These are phyloP conservation scores for Aphaenogaster ashmeadi DNA, from an alignment of 1,140 invertebrate genomes.

Conservation along the genomic window DNA sequence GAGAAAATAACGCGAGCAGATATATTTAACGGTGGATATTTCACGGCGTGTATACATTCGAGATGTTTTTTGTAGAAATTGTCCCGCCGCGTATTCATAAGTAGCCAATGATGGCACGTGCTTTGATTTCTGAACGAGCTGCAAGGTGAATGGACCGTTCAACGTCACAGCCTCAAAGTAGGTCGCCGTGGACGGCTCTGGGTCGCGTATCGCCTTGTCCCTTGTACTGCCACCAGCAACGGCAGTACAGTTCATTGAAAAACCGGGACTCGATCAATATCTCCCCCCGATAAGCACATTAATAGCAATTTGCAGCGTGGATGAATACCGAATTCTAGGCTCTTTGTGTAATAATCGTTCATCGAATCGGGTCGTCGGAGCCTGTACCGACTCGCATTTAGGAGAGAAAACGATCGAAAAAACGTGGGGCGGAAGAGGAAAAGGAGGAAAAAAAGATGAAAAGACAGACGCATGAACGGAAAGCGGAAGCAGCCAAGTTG, in stretches of 20 bases:
- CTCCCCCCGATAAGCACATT: constrained; percentile 8
- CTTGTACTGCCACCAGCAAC: constrained; percentile 27
- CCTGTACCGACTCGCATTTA: background rate
- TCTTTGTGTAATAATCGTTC: background rate
- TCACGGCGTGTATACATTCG: background rate
- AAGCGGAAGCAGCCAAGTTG: constrained; percentile 75
- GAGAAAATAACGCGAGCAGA: background rate
- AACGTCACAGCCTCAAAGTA: constrained; percentile 76
- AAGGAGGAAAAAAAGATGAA: background rate
- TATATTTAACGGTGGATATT: background rate
- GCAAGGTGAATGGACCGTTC: constrained; percentile 81
- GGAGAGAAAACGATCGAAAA: background rate
- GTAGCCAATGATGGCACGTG: constrained; percentile 39
- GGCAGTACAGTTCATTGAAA: constrained; percentile 70
- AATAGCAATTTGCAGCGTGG: constrained; percentile 19
- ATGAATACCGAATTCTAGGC: background rate
- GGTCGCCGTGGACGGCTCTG: constrained; percentile 73
- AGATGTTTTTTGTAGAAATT: constrained; percentile 10
- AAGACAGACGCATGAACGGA: constrained; percentile 72
- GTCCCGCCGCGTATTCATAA: constrained; percentile 4
- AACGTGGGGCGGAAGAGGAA: background rate
- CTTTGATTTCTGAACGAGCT: constrained; percentile 71
- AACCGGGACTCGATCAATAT: constrained; percentile 65
- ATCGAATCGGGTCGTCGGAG: background rate
- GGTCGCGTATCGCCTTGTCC: constrained; percentile 59